Conservation (phyloP, 2,888 invertebrate species). For the Folsomia candida region DNA sequence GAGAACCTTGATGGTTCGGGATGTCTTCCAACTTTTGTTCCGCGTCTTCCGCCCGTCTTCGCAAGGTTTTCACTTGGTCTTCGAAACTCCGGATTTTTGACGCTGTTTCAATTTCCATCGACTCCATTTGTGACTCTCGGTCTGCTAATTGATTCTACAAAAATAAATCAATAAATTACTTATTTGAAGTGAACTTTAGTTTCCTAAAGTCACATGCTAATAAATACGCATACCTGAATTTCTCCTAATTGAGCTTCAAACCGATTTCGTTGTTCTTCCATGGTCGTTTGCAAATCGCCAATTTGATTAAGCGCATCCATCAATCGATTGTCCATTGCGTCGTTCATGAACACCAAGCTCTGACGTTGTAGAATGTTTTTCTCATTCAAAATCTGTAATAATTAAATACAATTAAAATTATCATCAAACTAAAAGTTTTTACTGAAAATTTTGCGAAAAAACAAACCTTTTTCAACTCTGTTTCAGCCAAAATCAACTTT, state of each 20-base stretch:
- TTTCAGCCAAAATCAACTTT: conserved; percentile 39
- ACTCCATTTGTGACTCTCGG: conserved; percentile 37
- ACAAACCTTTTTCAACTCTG: conserved; percentile 41
- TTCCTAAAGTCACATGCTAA: no score
- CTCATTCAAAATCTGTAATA: conserved; percentile 42
- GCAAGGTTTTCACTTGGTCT: conserved; percentile 31
- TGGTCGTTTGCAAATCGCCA: conserved; percentile 39
- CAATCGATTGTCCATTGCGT: conserved; percentile 35
- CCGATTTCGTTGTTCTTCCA: conserved; percentile 46
- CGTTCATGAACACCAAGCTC: conserved; percentile 43
- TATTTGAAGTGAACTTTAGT: neutral
- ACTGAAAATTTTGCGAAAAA: no score
- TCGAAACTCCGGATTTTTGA: conserved; percentile 41
- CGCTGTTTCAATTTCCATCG: conserved; percentile 30
- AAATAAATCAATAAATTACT: neutral
- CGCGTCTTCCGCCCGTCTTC: conserved; percentile 39
- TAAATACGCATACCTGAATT: conserved; percentile 30
- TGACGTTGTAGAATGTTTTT: conserved; percentile 47
- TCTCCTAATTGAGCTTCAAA: conserved; percentile 39
- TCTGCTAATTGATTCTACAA: conserved; percentile 40
- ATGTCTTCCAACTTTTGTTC: conserved; percentile 41
- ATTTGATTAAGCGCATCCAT: conserved; percentile 45
- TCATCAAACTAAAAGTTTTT: neutral
- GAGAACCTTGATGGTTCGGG: neutral
- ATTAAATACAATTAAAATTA: conserved; percentile 3